These are phyloP conservation scores for Megalops cyprinoides DNA, from an alignment of 2,797 vertebrate genomes.

Conservation along the genomic window DNA sequence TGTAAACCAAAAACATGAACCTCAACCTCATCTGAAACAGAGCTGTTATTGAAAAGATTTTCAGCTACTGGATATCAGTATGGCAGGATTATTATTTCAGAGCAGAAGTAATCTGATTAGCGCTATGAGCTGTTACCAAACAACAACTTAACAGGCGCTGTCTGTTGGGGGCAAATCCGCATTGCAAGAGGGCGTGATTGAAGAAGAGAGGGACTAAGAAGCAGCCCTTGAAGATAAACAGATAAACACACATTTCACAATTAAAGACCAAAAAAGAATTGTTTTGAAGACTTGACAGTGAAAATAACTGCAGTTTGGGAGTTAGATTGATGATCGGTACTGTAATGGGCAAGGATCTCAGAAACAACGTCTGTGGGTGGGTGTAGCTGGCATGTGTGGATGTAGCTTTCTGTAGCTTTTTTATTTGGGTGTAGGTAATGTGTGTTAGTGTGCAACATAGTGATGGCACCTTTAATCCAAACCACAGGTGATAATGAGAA, in stretches of 20 bases:
- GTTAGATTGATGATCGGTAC: background rate
- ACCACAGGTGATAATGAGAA: too few species aligned
- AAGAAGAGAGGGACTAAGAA: too few species aligned
- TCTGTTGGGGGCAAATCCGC: background rate
- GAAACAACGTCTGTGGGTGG: slow-evolving; percentile 4
- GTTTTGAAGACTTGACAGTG: too few species aligned
- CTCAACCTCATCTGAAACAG: background rate
- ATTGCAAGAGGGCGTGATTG: background rate
- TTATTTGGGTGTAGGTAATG: too few species aligned
- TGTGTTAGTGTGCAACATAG: too few species aligned
- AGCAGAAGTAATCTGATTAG: background rate
- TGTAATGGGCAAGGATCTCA: background rate
- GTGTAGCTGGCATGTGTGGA: background rate
- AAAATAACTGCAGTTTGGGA: background rate
- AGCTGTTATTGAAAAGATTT: background rate
- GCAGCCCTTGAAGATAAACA: too few species aligned
- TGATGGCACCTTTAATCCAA: too few species aligned
- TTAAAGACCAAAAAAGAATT: too few species aligned
- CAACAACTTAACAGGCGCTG: background rate
- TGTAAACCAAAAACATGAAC: background rate
- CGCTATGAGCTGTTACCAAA: background rate
- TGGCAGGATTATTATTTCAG: background rate
- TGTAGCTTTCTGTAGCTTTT: background rate
- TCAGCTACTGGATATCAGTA: background rate
- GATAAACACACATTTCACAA: too few species aligned